phyloP scores from a whole-genome alignment of 2,797 vertebrate genomes.

The Percopsis omiscomaycus region DNA sequence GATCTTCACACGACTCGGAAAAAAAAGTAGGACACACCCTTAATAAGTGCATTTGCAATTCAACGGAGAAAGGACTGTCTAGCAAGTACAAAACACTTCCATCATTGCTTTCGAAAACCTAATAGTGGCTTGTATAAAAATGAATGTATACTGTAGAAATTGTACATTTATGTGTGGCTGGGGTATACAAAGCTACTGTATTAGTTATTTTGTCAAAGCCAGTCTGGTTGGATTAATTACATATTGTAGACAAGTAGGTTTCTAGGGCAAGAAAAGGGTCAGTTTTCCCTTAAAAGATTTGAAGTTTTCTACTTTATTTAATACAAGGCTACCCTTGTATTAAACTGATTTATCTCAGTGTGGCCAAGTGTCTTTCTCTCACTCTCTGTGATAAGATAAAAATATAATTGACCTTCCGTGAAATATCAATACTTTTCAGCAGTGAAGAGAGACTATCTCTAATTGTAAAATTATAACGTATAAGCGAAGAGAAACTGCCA shows the following conservation, averaged over 20 bases:
- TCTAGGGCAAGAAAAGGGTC: conserved; percentile 37
- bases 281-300: not conserved
- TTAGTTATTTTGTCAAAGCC: conserved; percentile 13
- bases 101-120: not conserved
- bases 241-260: conserved; percentile 45
- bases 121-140: not conserved
- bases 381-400: not conserved
- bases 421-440: no score
- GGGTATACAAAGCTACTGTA: not conserved
- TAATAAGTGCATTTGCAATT: not conserved
- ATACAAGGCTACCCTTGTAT: no score
- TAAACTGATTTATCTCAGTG: no score
- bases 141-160: not conserved
- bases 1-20: not conserved
- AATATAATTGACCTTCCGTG: conserved; percentile 7
- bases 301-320: no score
- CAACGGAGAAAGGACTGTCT: not conserved
- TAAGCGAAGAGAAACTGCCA: no score
- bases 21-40: not conserved
- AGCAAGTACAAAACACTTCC: not conserved
- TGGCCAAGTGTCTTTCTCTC: no score
- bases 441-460: no score
- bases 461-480: no score
- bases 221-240: not conserved
- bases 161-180: not conserved